Evolutionary conservation across 1,140 invertebrate genomes (phyloP).

Genomic region (Drosophila tristis): DNA sequence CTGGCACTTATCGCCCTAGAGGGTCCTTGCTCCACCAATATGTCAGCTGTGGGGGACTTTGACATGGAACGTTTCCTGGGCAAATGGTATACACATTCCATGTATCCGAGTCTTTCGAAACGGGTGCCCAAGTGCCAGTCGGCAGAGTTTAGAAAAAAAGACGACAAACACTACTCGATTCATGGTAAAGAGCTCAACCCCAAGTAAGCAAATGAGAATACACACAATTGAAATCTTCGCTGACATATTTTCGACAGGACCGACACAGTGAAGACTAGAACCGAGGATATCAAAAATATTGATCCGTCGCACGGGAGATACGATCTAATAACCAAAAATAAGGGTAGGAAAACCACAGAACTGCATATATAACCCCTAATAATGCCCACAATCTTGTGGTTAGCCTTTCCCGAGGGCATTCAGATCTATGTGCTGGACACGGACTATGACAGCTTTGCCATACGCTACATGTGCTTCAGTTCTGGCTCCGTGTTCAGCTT

Average conservation of each 20-base stretch:
- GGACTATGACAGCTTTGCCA: slow-evolving; percentile 39
- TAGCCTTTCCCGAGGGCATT: slow-evolving; percentile 27
- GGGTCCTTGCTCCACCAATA: slow-evolving; percentile 28
- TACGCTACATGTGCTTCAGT: slow-evolving; percentile 50
- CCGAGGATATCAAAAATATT: not conserved
- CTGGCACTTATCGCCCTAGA: not conserved
- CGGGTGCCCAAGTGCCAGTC: slow-evolving; percentile 12
- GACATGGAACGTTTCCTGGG: slow-evolving; percentile 24
- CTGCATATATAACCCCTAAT: no score
- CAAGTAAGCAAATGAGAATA: slow-evolving; percentile 11
- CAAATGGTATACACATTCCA: slow-evolving; percentile 42
- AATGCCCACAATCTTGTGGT: not conserved
- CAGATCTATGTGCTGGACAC: slow-evolving; percentile 47
- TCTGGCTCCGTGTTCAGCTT: slow-evolving; percentile 9
- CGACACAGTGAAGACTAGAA: slow-evolving; percentile 3
- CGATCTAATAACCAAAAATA: not conserved
- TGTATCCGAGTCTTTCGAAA: not conserved
- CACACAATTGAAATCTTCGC: not conserved
- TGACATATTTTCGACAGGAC: slow-evolving; percentile 1
- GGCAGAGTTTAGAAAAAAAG: not conserved
- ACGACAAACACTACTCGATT: not conserved
- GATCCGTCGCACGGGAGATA: slow-evolving; percentile 3
- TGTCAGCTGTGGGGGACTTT: slow-evolving; percentile 34
- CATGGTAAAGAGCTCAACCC: not conserved
- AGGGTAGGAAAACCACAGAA: slow-evolving; percentile 6